phyloP scores from a whole-genome alignment of 2,888 invertebrate species.

The Ctena decussata region DNA sequence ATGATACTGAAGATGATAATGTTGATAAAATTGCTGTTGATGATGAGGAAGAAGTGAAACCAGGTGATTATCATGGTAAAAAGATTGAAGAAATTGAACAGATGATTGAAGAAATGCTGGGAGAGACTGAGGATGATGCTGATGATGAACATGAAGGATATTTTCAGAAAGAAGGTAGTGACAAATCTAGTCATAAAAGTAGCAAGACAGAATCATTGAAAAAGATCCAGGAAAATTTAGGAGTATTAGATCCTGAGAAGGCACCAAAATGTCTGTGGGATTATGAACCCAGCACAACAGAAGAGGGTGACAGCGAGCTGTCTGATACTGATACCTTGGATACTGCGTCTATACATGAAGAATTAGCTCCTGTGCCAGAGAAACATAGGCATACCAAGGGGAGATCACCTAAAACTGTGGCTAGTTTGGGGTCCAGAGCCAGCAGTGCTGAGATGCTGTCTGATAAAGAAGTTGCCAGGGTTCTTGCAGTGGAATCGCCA shows the following conservation, averaged over 20 bases:
- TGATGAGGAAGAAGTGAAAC: slow-evolving; percentile 28
- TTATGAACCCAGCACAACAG: slow-evolving; percentile 66
- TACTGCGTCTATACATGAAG: slow-evolving; percentile 53
- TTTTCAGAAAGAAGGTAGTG: background rate
- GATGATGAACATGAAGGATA: slow-evolving; percentile 29
- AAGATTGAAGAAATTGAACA: slow-evolving; percentile 40
- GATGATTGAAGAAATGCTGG: slow-evolving; percentile 36
- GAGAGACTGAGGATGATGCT: slow-evolving; percentile 29
- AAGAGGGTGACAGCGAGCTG: slow-evolving; percentile 28
- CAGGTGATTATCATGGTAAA: slow-evolving; percentile 25
- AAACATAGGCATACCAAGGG: slow-evolving; percentile 16
- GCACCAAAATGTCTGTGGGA: slow-evolving; percentile 62
- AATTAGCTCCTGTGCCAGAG: slow-evolving; percentile 18
- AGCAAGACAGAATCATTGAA: slow-evolving; percentile 18
- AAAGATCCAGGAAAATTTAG: slow-evolving; percentile 9
- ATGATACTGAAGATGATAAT: slow-evolving; percentile 43
- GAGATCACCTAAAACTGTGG: background rate
- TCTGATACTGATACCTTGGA: slow-evolving; percentile 56
- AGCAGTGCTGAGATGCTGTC: slow-evolving; percentile 24
- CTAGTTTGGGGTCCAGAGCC: background rate
- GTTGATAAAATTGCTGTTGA: slow-evolving; percentile 26
- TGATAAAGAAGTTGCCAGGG: slow-evolving; percentile 68
- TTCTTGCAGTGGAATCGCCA: slow-evolving; percentile 56
- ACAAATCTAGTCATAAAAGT: slow-evolving; percentile 8
- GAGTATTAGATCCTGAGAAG: background rate